phyloP scores from a whole-genome alignment of 2,888 invertebrate genomes.

The Stictocephala bisonia region DNA sequence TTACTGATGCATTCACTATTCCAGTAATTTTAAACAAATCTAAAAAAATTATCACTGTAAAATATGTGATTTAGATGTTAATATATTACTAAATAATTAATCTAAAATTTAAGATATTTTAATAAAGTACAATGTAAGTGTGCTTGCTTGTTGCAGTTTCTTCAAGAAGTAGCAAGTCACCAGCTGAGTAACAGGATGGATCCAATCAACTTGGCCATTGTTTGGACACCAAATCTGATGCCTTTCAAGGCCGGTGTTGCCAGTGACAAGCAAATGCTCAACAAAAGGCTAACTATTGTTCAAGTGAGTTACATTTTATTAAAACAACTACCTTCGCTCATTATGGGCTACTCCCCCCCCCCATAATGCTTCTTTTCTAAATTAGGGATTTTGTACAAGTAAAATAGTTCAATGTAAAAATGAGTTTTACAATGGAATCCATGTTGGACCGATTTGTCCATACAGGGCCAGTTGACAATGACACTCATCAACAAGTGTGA shows the following conservation, averaged over 20 bases:
- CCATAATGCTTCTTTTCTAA: too few relatives aligned
- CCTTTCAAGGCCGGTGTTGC: constrained; percentile 69
- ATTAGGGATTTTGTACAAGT: too few relatives aligned
- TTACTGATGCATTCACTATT: too few relatives aligned
- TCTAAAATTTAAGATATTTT: neutral
- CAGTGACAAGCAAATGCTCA: constrained; percentile 62
- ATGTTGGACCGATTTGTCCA: too few relatives aligned
- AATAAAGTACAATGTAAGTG: constrained; percentile 47
- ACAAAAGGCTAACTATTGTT: constrained; percentile 2
- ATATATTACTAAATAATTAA: neutral
- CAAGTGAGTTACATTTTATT: constrained; percentile 58
- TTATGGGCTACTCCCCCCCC: too few relatives aligned
- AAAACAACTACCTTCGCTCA: too few relatives aligned
- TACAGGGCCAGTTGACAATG: too few relatives aligned
- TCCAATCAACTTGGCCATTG: constrained; percentile 83
- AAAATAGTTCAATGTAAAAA: too few relatives aligned
- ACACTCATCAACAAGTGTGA: too few relatives aligned
- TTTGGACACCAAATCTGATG: constrained; percentile 89
- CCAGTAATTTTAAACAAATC: too few relatives aligned
- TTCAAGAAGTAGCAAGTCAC: constrained; percentile 76
- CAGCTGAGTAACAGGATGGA: constrained; percentile 86
- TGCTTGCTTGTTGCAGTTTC: constrained; percentile 74
- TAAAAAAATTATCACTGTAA: neutral
- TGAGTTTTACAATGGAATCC: too few relatives aligned
- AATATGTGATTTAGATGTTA: neutral